Base-by-base conservation (phyloP, 2,888 invertebrate genomes). In the Cataglyphis cursor region DNA sequence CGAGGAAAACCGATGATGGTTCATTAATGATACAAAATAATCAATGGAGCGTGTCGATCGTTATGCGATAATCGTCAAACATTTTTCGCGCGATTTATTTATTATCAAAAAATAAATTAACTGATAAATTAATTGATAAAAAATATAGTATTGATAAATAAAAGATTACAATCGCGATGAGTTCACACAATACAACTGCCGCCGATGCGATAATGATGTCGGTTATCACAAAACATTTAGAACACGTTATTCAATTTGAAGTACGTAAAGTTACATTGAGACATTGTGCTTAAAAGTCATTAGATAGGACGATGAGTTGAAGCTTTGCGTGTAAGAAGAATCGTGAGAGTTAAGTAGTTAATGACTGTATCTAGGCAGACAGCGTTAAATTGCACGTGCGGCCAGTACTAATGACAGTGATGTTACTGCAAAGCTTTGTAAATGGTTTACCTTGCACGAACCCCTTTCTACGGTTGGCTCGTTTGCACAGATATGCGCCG, bases 401-500 rank as follows among this genome's bases (percentile, higher is more conserved):
- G 54, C 38, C n/a, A 38, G 18, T n/a, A 51, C 24, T 75, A 65
- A 75, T 10, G 24, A 75, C 24, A 12, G 18, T 2, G 64, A 51
- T 64, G 2, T 57, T 51, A 35, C 35, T 18, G 48, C 10, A 74
- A 62, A 21, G 41, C 8, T 74, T 65, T 54, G 24, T 65, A 57
- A 66, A 73, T 65, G 41, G 82, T 76, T 85, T 82, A 91, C 92
- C 24, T 85, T 54, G 83, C 92, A 92, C 18, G 88, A 84, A 10
- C 91, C 91, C 21, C 75, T 87, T 0, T 44, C 78, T 41, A 21
- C 62, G 0, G 28, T 35, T 10, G 84, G 73, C 18, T 88, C 88
- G 35, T 89, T 78, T 3, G 89, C 87, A 10, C 91, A 91, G n/a
- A 91, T 38, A n/a, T 91, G 90, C 0, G 24, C 24, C 24, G 81